Base-by-base conservation (phyloP, 2,888 invertebrate genomes). In the Operophtera brumata region DNA sequence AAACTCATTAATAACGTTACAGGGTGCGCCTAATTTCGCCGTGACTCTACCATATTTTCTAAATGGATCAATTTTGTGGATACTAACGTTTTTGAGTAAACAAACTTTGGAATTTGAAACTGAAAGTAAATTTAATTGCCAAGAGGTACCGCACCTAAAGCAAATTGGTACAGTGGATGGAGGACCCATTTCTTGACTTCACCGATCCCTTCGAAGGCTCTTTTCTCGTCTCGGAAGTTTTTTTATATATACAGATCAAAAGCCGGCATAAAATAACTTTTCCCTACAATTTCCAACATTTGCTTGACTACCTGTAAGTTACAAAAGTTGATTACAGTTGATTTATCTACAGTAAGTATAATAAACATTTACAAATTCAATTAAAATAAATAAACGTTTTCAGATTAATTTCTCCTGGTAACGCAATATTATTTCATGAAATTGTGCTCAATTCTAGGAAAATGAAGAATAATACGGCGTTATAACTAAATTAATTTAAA, bases 1-100 rank as follows among this genome's bases (percentile, higher is more conserved):
- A 85, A 86, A 86, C 77, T 86, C 86, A 86, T 86, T 85, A 86
- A 86, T 86, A 85, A 84, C 69, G 79, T 77, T 82, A 82, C 82
- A 83, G 81, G 73, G 75, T 81, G 82, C 72, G 77, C 79, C 80
- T 84, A 82, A 84, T 84, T 85, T 78, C 77, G 73, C 64, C 82
- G 73, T 85, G 84, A 86, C 85, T 81, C 71, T 68, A 69, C 70
- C 73, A 75, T 77, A 80, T 80, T 80, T 79, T 71, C 70, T 70
- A 75, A 77, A 77, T 74, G 76, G 77, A 80, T 75, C 70, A 71
- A 71, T 78, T 77, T 75, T 71, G 71, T 62, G 66, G 70, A 68
- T 71, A 67, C 68, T 64, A 69, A 60, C 61, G 65, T 37, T 61
- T 65, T 57, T 62, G 54, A 61, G 59, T 64, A 61, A 62, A 65